These are phyloP conservation scores for Lepisosteus oculatus DNA, from an alignment of 2,113 vertebrate species.

Conservation along the genomic window DNA sequence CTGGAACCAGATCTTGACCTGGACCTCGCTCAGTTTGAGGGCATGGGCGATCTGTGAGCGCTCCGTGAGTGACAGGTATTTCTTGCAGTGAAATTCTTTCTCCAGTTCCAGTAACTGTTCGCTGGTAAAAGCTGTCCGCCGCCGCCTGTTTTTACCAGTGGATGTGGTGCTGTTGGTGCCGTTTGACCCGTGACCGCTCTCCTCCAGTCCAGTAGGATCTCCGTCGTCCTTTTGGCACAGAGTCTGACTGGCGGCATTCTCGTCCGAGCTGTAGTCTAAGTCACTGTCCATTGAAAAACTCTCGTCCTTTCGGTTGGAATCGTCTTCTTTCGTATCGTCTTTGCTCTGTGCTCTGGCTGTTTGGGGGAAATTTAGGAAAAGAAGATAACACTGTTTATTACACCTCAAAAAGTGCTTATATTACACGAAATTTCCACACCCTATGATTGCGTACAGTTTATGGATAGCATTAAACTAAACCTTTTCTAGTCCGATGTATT, in stretches of 20 bases:
- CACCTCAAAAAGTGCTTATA: no score
- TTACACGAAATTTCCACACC: no score
- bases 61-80: constrained; percentile 96
- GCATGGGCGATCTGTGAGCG: constrained; percentile 97
- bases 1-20: constrained; percentile 99
- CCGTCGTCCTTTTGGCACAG: constrained; percentile 81
- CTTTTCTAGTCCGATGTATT: no score
- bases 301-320: constrained; percentile 82
- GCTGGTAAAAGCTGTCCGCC: constrained; percentile 94
- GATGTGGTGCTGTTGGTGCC: constrained; percentile 61
- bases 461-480: no score
- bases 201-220: constrained; percentile 62
- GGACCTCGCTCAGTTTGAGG: constrained; percentile 96
- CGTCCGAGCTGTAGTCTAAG: constrained; percentile 95
- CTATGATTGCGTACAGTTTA: no score
- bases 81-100: constrained; percentile 98
- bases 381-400: no score
- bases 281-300: constrained; percentile 96
- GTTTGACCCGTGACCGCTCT: constrained; percentile 59
- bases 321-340: constrained; percentile 83
- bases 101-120: constrained; percentile 97
- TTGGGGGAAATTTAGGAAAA: not conserved
- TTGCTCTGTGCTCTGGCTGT: constrained; percentile 71
- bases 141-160: constrained; percentile 85
- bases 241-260: constrained; percentile 75